phyloP scores from a whole-genome alignment of 2,888 invertebrate genomes.

The Vannuccia rotundouncinata region DNA sequence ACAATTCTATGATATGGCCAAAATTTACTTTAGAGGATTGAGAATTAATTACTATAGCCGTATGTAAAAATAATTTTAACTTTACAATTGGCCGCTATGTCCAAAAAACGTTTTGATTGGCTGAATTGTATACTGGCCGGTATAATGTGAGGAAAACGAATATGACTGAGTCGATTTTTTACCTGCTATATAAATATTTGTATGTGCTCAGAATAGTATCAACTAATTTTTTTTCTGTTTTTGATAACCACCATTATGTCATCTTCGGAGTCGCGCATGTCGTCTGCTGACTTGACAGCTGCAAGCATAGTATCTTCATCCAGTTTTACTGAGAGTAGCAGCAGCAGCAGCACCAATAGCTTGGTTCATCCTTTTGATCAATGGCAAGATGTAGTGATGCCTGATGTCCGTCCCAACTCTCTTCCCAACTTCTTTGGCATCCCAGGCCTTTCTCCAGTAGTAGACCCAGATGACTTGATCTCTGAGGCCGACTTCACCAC shows the following conservation, averaged over 20 bases:
- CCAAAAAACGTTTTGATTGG: conserved; percentile 22
- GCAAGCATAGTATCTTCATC: background rate
- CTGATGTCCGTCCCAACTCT: background rate
- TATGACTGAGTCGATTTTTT: background rate
- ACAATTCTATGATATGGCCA: conserved; percentile 7
- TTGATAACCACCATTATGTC: conserved; percentile 1
- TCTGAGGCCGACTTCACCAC: background rate
- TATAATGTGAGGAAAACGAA: background rate
- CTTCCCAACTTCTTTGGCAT: conserved; percentile 7
- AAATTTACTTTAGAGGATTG: background rate
- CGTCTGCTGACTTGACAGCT: background rate
- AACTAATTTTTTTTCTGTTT: background rate
- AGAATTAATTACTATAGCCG: conserved; percentile 8
- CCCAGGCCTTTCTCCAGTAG: background rate
- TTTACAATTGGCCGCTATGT: conserved; percentile 14
- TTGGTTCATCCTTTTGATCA: conserved; percentile 18
- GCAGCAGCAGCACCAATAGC: conserved; percentile 1
- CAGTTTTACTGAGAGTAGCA: background rate
- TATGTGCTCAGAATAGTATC: background rate
- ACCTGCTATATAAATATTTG: conserved; percentile 4
- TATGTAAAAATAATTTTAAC: background rate
- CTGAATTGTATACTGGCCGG: conserved; percentile 9
- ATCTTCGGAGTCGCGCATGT: background rate
- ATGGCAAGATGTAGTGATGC: conserved; percentile 23
- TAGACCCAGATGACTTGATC: background rate